phyloP scores from a whole-genome alignment of 53 echinoderm and acorn worm species.

The Echinometra lucunter region DNA sequence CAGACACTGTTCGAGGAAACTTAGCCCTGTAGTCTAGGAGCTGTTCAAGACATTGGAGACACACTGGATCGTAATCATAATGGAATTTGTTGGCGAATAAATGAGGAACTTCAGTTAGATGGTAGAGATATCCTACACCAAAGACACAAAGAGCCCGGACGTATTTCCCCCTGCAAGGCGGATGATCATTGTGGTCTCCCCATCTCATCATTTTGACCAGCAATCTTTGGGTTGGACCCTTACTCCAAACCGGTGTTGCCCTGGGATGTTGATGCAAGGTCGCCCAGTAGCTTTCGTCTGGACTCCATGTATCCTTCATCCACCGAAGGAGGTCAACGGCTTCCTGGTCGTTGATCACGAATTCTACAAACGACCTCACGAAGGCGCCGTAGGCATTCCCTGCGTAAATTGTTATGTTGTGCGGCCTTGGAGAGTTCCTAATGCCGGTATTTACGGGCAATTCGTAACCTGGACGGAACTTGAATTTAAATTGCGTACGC shows the following conservation, averaged over 20 bases:
- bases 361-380: conserved; percentile 65
- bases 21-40: conserved; percentile 77
- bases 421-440: conserved; percentile 66
- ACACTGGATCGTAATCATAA: conserved; percentile 77
- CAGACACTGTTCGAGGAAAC: conserved; percentile 60
- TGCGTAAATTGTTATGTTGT: conserved; percentile 69
- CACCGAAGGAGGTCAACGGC: conserved; percentile 68
- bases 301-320: conserved; percentile 65
- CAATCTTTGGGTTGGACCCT: background rate
- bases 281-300: conserved; percentile 79
- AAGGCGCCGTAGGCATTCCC: conserved; percentile 75
- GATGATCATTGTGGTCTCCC: background rate
- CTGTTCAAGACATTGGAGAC: conserved; percentile 90
- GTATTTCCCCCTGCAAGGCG: conserved; percentile 71
- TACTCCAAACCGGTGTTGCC: conserved; percentile 63
- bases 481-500: conserved; percentile 21
- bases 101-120: conserved; percentile 62
- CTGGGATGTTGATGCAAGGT: conserved; percentile 70
- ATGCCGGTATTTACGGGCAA: background rate
- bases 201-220: conserved; percentile 53
- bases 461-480: background rate
- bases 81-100: conserved; percentile 84
- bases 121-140: conserved; percentile 68
- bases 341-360: conserved; percentile 49
- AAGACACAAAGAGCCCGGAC: conserved; percentile 76